Percentiles rank a stretch among this genome's conserved stretches.
Evolutionary conservation across 2,113 vertebrate genomes (phyloP).

Genomic region (Fregata magnificens): DNA sequence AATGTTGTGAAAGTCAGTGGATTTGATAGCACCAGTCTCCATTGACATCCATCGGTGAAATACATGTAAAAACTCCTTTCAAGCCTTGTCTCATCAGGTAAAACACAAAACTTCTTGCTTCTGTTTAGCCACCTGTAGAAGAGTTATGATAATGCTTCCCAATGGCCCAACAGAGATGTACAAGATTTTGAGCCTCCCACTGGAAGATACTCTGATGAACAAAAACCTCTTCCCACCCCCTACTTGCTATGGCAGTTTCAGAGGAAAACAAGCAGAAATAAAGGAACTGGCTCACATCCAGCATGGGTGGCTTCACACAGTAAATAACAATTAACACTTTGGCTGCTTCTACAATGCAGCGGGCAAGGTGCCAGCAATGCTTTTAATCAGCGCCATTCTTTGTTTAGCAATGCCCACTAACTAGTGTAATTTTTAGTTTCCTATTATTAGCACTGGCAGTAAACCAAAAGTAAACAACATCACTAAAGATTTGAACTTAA

Average conservation of each 20-base stretch:
- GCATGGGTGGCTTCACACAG: not conserved
- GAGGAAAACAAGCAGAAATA: not conserved
- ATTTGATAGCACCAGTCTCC: not conserved
- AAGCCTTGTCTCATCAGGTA: not conserved
- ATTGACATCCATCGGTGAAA: not conserved
- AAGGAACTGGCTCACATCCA: not conserved
- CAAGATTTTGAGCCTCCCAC: not conserved
- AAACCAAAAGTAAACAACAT: not conserved
- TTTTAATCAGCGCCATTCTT: not conserved
- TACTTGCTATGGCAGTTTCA: not conserved
- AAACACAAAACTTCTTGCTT: not conserved
- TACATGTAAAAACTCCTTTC: not conserved
- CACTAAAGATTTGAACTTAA: not conserved
- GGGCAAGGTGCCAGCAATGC: not conserved
- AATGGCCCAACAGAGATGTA: not conserved
- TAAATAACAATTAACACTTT: constrained; percentile 44
- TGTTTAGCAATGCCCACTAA: not conserved
- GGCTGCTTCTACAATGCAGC: not conserved
- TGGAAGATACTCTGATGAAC: not conserved
- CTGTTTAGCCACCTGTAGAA: not conserved
- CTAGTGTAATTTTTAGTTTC: not conserved
- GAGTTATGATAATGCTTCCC: not conserved
- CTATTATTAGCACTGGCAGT: not conserved
- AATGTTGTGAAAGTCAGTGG: not conserved
- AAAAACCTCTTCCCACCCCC: not conserved